Evolutionary conservation across 2,888 invertebrate genomes (phyloP).

Genomic region (Scelioninae gen. 2): DNA sequence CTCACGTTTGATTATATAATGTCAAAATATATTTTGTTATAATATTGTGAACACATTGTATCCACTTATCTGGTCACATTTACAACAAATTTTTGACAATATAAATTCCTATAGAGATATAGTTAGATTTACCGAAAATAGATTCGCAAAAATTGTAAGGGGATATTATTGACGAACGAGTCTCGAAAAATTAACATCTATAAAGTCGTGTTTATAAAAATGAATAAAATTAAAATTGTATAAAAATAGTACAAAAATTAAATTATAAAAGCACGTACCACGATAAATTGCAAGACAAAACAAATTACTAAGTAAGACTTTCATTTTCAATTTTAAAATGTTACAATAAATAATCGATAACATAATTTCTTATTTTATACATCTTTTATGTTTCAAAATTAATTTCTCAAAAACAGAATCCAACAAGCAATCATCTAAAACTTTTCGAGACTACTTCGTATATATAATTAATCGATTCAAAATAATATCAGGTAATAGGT

Average conservation of each 20-base stretch:
- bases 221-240: background rate
- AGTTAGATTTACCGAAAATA: conserved; percentile 11
- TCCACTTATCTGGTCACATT: conserved; percentile 1
- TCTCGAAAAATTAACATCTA: conserved; percentile 31
- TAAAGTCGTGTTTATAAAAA: background rate
- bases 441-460: conserved; percentile 27
- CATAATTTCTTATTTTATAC: background rate
- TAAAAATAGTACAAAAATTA: background rate
- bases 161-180: conserved; percentile 5
- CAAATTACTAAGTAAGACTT: too few relatives aligned
- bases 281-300: too few relatives aligned
- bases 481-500: conserved; percentile 3
- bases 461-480: conserved; percentile 10
- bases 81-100: background rate
- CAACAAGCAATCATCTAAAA: background rate
- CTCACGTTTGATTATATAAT: conserved; percentile 3
- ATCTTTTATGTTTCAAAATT: background rate
- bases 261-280: too few relatives aligned
- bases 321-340: too few relatives aligned
- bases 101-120: background rate
- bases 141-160: conserved; percentile 10
- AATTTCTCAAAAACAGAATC: background rate
- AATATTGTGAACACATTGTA: background rate
- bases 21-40: background rate
- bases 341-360: too few relatives aligned